Percentiles rank a stretch among this genome's conserved stretches.
Conservation (phyloP, 2,113 vertebrate species). For the Aphyosemion australe region DNA sequence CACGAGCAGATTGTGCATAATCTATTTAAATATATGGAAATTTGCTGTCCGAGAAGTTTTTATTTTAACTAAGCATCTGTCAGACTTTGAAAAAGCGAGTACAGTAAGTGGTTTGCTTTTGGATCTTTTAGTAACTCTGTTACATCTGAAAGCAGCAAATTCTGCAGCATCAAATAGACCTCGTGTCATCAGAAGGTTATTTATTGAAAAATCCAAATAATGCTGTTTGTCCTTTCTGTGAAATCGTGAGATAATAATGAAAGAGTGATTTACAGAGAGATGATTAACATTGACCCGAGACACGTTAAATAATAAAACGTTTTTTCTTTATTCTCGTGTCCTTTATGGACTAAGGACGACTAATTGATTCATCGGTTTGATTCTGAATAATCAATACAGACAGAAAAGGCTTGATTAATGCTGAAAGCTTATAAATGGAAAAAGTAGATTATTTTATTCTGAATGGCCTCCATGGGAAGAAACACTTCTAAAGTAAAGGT, state of each 20-base stretch:
- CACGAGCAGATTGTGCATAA: slow-evolving; percentile 6
- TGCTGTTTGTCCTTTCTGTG: not conserved
- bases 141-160: not conserved
- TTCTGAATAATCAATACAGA: slow-evolving; percentile 32
- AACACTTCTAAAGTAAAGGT: slow-evolving; percentile 3
- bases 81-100: slow-evolving; percentile 28
- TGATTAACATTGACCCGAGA: slow-evolving; percentile 7
- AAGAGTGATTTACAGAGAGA: not conserved
- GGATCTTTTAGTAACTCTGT: not conserved
- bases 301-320: not conserved
- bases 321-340: not conserved
- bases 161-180: slow-evolving; percentile 5
- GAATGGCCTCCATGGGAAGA: not conserved
- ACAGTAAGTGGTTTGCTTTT: slow-evolving; percentile 23
- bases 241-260: not conserved
- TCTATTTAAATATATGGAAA: not conserved
- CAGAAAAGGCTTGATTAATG: slow-evolving; percentile 9
- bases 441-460: not conserved
- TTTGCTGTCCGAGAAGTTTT: slow-evolving; percentile 30
- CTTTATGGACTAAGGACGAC: slow-evolving; percentile 25
- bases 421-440: not conserved
- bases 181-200: not conserved
- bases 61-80: slow-evolving; percentile 31
- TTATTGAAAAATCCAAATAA: slow-evolving; percentile 9
- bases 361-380: slow-evolving; percentile 27